Conservation (phyloP, 2,113 vertebrate genomes). For the Callaeas wilsoni region DNA sequence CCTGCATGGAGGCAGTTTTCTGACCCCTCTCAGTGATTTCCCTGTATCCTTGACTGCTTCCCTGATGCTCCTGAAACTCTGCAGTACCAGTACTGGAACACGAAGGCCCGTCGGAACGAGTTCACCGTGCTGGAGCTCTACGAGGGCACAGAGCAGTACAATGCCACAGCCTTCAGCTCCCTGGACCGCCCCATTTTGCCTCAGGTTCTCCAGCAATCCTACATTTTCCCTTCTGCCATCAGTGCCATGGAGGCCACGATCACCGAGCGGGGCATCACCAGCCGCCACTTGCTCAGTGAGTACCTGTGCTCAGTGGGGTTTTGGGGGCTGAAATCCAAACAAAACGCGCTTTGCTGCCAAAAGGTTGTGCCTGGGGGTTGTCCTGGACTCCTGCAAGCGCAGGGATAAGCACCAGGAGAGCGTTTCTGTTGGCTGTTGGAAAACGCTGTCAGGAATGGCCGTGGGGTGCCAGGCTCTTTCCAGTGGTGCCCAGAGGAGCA, state of each 20-base stretch:
- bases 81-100: slow-evolving; percentile 97
- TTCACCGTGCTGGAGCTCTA: slow-evolving; percentile 92
- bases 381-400: background rate
- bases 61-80: accelerated
- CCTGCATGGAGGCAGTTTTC: background rate
- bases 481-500: background rate
- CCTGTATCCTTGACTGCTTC: accelerated
- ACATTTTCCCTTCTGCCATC: slow-evolving; percentile 94
- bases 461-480: background rate
- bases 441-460: background rate
- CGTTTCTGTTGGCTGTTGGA: background rate
- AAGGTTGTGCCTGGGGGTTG: background rate
- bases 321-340: background rate
- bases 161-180: slow-evolving; percentile 96
- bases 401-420: background rate
- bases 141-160: slow-evolving; percentile 95
- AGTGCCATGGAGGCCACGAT: slow-evolving; percentile 94
- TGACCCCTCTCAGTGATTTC: background rate
- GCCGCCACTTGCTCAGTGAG: slow-evolving; percentile 93
- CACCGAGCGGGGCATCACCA: slow-evolving; percentile 97
- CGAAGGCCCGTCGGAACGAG: slow-evolving; percentile 92
- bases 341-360: background rate
- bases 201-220: slow-evolving; percentile 94
- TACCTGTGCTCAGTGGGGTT: background rate
- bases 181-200: slow-evolving; percentile 89